phyloP scores from a whole-genome alignment of 2,888 invertebrate species.

The Neoitamus cyanurus region DNA sequence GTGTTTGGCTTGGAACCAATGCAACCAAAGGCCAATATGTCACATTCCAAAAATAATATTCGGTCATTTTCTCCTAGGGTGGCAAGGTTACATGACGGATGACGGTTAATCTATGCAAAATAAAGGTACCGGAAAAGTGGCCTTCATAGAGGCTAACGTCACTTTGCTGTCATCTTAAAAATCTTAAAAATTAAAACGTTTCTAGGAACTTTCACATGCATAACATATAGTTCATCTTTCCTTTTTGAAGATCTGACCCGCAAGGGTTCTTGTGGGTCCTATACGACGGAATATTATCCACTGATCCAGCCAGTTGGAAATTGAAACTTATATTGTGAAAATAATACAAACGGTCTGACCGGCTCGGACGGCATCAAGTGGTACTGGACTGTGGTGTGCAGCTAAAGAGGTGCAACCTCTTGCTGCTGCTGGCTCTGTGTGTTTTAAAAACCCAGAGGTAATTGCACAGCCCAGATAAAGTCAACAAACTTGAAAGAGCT shows the following conservation, averaged over 20 bases:
- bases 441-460: slow-evolving; percentile 11
- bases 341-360: not conserved
- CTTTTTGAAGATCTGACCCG: not conserved
- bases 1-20: not conserved
- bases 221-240: not conserved
- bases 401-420: not conserved
- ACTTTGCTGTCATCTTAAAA: not conserved
- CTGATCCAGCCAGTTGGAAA: not conserved
- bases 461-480: slow-evolving; percentile 19
- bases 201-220: too few relatives aligned
- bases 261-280: not conserved
- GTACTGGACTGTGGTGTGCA: not conserved
- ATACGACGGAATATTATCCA: not conserved
- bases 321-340: not conserved
- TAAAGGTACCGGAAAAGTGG: not conserved
- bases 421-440: not conserved
- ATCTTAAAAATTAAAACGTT: too few relatives aligned
- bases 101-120: not conserved
- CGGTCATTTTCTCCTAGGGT: not conserved
- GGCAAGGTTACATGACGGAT: not conserved
- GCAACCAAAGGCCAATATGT: not conserved
- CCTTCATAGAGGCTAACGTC: not conserved
- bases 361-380: not conserved
- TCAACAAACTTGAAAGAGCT: slow-evolving; percentile 7
- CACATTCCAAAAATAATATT: not conserved